phyloP scores from a whole-genome alignment of 2,797 vertebrate genomes.

The Erethizon dorsatum region DNA sequence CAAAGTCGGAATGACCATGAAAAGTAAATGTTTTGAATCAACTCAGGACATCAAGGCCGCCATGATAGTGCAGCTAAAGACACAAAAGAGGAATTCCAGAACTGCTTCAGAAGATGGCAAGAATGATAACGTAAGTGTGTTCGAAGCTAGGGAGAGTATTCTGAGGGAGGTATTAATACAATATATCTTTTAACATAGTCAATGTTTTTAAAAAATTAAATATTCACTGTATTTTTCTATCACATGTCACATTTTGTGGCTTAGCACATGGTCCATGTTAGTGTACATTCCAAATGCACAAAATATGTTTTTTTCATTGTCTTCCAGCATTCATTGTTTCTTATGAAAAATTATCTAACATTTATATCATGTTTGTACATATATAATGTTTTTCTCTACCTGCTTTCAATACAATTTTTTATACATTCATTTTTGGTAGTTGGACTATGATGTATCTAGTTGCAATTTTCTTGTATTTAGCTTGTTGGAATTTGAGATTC shows the following conservation, averaged over 20 bases:
- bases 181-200: not conserved
- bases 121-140: not conserved
- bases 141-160: not conserved
- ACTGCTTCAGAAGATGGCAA: not conserved
- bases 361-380: not conserved
- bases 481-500: constrained; percentile 1
- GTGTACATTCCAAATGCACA: not conserved
- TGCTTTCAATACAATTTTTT: constrained; percentile 31
- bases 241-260: not conserved
- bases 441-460: not conserved
- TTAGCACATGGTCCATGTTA: not conserved
- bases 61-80: not conserved
- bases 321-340: not conserved
- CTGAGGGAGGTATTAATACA: not conserved
- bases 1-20: not conserved
- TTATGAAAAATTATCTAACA: constrained; percentile 43
- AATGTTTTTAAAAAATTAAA: not conserved
- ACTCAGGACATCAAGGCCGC: not conserved
- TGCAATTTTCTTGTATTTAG: constrained; percentile 35
- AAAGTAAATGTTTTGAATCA: not conserved
- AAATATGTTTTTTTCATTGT: not conserved
- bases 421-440: constrained; percentile 48
- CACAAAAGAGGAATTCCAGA: not conserved
- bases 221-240: not conserved
- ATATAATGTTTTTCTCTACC: constrained; percentile 16